These are phyloP conservation scores for Forbesichthys papilliferus DNA, from an alignment of 2,113 vertebrate species.

Conservation along the genomic window DNA sequence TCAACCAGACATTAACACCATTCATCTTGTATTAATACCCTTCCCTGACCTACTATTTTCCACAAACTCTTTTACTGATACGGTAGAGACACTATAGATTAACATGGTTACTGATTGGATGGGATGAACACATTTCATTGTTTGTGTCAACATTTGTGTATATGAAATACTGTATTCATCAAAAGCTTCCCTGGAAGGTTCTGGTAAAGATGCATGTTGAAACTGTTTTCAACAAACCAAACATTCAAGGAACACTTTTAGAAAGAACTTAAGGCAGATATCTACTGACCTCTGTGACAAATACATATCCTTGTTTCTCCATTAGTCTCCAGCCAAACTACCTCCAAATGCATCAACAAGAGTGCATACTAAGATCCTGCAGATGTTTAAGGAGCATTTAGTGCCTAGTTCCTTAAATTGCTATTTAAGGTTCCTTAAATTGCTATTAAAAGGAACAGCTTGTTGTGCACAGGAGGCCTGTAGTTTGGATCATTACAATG, in stretches of 20 bases:
- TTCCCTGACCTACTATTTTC: constrained; percentile 40
- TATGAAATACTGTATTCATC: constrained; percentile 74
- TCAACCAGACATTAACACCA: constrained; percentile 19
- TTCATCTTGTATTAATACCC: constrained; percentile 39
- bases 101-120: constrained; percentile 66
- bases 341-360: constrained; percentile 69
- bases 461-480: constrained; percentile 61
- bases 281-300: constrained; percentile 60
- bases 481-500: constrained; percentile 67
- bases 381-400: constrained; percentile 29
- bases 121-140: constrained; percentile 54
- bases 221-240: constrained; percentile 59
- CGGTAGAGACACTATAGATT: constrained; percentile 50
- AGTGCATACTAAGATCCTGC: constrained; percentile 57
- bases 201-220: constrained; percentile 55
- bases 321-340: constrained; percentile 57
- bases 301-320: constrained; percentile 60
- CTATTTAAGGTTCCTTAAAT: constrained; percentile 17
- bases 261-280: constrained; percentile 44
- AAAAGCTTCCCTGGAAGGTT: constrained; percentile 62
- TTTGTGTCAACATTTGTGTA: constrained; percentile 65
- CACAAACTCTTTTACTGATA: constrained; percentile 42
- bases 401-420: no score
- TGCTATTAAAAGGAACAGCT: constrained; percentile 74
- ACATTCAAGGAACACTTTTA: constrained; percentile 51